Evolutionary conservation across 2,797 vertebrate genomes (phyloP).

Genomic region (Epinephelus malabaricus): DNA sequence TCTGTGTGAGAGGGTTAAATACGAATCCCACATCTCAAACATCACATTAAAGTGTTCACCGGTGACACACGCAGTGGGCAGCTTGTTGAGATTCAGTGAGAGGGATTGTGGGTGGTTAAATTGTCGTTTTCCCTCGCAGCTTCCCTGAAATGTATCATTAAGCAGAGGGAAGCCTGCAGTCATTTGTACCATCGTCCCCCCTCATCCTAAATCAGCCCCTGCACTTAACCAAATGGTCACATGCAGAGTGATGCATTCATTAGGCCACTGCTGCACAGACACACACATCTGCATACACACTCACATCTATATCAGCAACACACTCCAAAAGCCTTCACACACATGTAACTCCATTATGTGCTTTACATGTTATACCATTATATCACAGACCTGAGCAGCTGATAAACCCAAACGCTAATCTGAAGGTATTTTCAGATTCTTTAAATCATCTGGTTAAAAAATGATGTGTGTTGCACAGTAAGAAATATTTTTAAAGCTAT

Average conservation of each 20-base stretch:
- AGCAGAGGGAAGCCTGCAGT: conserved; percentile 28
- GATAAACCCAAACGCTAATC: too few relatives aligned
- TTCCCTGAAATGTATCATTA: conserved; percentile 45
- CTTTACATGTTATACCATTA: too few relatives aligned
- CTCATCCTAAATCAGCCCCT: conserved; percentile 24
- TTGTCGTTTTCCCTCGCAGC: conserved; percentile 50
- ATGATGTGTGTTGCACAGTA: too few relatives aligned
- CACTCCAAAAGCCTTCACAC: background rate
- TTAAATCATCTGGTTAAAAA: too few relatives aligned
- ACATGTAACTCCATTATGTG: too few relatives aligned
- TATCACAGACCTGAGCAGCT: too few relatives aligned
- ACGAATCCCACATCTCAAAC: conserved; percentile 23
- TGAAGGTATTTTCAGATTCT: too few relatives aligned
- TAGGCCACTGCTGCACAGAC: background rate
- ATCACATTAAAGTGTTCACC: conserved; percentile 30
- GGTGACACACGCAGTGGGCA: conserved; percentile 13
- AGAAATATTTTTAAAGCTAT: too few relatives aligned
- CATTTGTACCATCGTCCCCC: conserved; percentile 20
- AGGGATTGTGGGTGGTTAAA: conserved; percentile 47
- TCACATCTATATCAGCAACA: conserved; percentile 14
- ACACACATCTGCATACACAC: background rate
- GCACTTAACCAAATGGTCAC: conserved; percentile 5
- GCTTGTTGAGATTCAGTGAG: conserved; percentile 32
- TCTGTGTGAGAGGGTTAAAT: conserved; percentile 27
- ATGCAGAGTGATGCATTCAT: conserved; percentile 7